Evolutionary conservation across 2,888 invertebrate species (phyloP).

Genomic region (Chrysolina oricalcia): DNA sequence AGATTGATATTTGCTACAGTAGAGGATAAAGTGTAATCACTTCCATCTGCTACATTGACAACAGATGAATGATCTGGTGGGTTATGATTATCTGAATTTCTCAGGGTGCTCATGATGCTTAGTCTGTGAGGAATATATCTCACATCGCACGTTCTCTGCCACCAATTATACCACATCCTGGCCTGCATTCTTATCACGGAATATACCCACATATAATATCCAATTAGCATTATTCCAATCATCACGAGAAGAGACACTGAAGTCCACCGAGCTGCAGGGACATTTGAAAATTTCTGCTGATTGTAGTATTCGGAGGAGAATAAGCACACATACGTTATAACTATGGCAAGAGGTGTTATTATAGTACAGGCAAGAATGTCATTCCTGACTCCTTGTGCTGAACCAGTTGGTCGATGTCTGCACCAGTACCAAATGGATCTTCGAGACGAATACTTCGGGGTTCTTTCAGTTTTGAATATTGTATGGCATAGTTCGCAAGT

Average conservation of each 20-base stretch:
- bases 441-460: constrained; percentile 76
- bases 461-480: constrained; percentile 78
- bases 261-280: constrained; percentile 73
- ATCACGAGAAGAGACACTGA: constrained; percentile 72
- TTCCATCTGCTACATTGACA: neutral
- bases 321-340: constrained; percentile 73
- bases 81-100: constrained; percentile 7
- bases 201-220: constrained; percentile 74
- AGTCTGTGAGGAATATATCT: constrained; percentile 60
- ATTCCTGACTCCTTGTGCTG: constrained; percentile 68
- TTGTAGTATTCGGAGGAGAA: constrained; percentile 74
- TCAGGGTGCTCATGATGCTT: constrained; percentile 2
- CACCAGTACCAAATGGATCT: constrained; percentile 78
- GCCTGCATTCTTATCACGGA: constrained; percentile 72
- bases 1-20: neutral
- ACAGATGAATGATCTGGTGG: neutral
- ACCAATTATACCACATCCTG: constrained; percentile 74
- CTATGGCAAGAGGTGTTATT: constrained; percentile 75
- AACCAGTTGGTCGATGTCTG: constrained; percentile 62
- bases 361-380: constrained; percentile 76
- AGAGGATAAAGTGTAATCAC: constrained; percentile 6
- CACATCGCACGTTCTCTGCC: constrained; percentile 74
- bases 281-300: constrained; percentile 70
- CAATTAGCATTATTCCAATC: constrained; percentile 72
- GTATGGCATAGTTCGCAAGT: constrained; percentile 84